phyloP scores from a whole-genome alignment of 2,888 invertebrate genomes.

The Sisyra terminalis region DNA sequence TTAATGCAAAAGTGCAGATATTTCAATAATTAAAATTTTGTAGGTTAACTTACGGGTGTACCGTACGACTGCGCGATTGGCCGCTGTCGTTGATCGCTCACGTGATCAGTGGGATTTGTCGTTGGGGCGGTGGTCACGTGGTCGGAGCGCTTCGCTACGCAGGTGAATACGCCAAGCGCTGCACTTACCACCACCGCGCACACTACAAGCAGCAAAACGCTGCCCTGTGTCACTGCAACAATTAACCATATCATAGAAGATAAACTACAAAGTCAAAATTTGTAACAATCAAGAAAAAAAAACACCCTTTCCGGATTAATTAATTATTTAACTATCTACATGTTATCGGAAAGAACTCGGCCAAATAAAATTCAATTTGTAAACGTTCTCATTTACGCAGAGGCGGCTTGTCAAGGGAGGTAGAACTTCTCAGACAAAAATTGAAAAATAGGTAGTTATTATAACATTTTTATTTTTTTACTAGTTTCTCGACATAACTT shows the following conservation, averaged over 20 bases:
- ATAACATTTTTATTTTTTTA: no score
- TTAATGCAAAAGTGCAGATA: background rate
- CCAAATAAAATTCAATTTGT: no score
- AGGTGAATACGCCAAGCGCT: constrained; percentile 9
- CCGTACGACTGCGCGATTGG: background rate
- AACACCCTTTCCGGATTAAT: no score
- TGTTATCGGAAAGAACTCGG: no score
- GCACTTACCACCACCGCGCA: constrained; percentile 7
- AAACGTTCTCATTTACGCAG: no score
- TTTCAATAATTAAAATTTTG: background rate
- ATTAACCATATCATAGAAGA: background rate
- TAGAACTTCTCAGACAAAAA: no score
- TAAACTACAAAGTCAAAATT: no score
- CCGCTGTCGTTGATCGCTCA: background rate
- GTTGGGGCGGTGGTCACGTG: constrained; percentile 2
- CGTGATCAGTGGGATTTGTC: constrained; percentile 4
- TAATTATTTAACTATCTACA: no score
- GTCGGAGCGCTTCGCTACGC: constrained; percentile 7
- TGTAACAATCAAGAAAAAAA: no score
- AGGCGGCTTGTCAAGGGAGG: no score
- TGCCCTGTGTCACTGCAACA: constrained; percentile 8
- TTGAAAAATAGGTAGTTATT: no score
- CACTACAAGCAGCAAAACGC: constrained; percentile 7
- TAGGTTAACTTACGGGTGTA: constrained; percentile 4
- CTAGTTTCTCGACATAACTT: no score